These are phyloP conservation scores for Andricus curvator DNA, from an alignment of 2,888 invertebrate species.

Conservation along the genomic window DNA sequence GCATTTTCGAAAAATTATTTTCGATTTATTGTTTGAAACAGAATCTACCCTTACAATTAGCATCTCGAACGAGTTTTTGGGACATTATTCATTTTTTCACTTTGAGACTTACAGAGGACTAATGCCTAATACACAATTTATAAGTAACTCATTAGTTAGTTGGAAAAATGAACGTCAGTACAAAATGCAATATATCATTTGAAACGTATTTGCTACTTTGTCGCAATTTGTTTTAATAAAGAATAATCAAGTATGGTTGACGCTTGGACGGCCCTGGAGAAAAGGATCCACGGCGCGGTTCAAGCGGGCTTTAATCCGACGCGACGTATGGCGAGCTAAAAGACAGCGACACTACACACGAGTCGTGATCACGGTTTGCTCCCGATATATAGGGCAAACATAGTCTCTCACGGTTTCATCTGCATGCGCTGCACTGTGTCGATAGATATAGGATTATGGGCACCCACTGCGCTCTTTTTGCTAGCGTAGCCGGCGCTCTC, in stretches of 20 bases:
- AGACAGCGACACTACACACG: constrained; percentile 64
- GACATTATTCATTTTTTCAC: too few relatives aligned
- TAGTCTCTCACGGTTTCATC: constrained; percentile 78
- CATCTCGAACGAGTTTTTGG: too few relatives aligned
- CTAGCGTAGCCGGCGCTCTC: constrained; percentile 41
- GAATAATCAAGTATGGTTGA: constrained; percentile 16
- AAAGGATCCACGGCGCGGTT: constrained; percentile 49
- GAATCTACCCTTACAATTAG: too few relatives aligned
- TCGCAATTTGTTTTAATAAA: background rate
- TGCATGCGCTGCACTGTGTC: constrained; percentile 66
- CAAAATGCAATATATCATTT: background rate
- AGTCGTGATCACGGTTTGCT: constrained; percentile 65
- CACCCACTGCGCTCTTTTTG: constrained; percentile 38
- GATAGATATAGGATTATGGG: constrained; percentile 21
- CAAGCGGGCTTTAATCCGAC: constrained; percentile 59
- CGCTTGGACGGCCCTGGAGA: constrained; percentile 35
- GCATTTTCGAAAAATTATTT: too few relatives aligned
- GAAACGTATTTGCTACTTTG: background rate
- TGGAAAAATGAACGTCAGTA: background rate
- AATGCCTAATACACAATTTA: background rate
- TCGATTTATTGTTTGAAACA: too few relatives aligned
- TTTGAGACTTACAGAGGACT: background rate
- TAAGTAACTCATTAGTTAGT: background rate
- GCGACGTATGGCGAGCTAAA: constrained; percentile 63
- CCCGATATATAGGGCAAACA: constrained; percentile 77